Percentiles rank a stretch among this genome's conserved stretches.
Conservation (phyloP, 2,888 invertebrate genomes). For the Poecilobothrus nobilitatus region DNA sequence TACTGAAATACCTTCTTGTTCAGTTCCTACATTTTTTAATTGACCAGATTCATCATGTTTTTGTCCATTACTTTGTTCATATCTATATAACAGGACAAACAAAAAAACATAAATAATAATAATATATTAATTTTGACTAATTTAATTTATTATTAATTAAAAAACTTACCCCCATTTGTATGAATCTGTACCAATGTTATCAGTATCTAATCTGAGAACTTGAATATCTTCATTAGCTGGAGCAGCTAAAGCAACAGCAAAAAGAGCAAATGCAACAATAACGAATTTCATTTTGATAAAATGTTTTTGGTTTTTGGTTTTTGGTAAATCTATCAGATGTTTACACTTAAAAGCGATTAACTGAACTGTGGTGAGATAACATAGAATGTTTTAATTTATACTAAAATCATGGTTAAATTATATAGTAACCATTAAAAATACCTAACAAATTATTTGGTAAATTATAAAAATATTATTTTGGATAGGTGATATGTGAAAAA, state of each 20-base stretch:
- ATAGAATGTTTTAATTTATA: slow-evolving; percentile 7
- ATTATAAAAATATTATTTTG: background rate
- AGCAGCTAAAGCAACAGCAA: slow-evolving; percentile 29
- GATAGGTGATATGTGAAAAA: background rate
- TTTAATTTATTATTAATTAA: background rate
- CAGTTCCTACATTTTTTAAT: slow-evolving; percentile 48
- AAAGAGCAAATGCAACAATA: slow-evolving; percentile 26
- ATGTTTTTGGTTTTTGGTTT: background rate
- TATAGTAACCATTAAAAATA: background rate
- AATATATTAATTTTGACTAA: no score
- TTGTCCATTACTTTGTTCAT: slow-evolving; percentile 47
- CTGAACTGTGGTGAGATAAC: background rate
- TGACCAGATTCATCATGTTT: slow-evolving; percentile 47
- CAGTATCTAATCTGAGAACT: slow-evolving; percentile 31
- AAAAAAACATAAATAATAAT: background rate
- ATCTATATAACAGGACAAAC: background rate
- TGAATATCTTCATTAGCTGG: slow-evolving; percentile 22
- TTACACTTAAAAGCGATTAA: background rate
- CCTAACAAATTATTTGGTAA: background rate
- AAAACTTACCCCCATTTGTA: slow-evolving; percentile 41
- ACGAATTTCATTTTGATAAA: slow-evolving; percentile 7
- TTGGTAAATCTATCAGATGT: background rate
- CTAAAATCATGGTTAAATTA: background rate
- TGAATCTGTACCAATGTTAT: slow-evolving; percentile 49
- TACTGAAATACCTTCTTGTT: slow-evolving; percentile 48